Conservation (phyloP, 2,888 invertebrate genomes). For the Myopa testacea region DNA sequence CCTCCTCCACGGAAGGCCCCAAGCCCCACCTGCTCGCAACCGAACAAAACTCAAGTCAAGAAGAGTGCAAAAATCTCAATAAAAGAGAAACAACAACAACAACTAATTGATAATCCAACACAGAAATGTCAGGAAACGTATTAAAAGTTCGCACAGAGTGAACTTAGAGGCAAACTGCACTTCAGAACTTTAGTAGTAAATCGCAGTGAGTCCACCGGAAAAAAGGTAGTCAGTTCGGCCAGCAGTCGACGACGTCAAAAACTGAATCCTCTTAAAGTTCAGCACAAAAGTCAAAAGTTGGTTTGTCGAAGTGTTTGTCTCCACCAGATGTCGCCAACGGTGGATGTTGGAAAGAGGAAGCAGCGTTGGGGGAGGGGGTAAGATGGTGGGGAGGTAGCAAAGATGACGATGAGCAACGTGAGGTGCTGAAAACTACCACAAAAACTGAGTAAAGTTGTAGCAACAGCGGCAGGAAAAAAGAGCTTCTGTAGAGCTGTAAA, state of each 20-base stretch:
- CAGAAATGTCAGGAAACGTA: constrained; percentile 23
- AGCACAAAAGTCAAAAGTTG: constrained; percentile 17
- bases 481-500: background rate
- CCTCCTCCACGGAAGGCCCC: background rate
- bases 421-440: no score
- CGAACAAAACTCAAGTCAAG: background rate
- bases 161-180: constrained; percentile 4
- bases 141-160: constrained; percentile 21
- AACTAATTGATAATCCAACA: constrained; percentile 32
- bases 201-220: background rate
- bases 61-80: no score
- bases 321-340: background rate
- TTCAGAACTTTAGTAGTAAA: constrained; percentile 3
- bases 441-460: no score
- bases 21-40: background rate
- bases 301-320: background rate
- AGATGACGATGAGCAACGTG: no score
- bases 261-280: constrained; percentile 10
- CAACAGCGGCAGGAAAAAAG: background rate
- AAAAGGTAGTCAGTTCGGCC: background rate
- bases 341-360: background rate
- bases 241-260: background rate
- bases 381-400: no score
- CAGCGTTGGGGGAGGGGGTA: background rate
- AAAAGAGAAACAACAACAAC: background rate